Evolutionary conservation across 2,888 invertebrate species (phyloP).

Genomic region (Alsophila aescularia): DNA sequence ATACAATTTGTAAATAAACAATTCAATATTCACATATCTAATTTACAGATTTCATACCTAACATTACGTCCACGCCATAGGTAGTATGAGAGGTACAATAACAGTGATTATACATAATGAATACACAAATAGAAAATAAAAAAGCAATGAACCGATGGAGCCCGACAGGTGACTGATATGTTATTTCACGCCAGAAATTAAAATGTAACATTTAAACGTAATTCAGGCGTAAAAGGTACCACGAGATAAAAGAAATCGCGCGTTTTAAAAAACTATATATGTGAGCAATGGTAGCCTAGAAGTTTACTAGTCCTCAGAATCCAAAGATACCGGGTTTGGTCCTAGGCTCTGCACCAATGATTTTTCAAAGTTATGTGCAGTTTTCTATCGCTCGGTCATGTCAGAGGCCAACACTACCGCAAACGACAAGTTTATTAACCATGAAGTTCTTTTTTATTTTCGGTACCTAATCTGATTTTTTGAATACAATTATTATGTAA

Average conservation of each 20-base stretch:
- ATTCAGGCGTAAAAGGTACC: background rate
- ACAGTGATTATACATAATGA: background rate
- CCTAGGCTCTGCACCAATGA: no score
- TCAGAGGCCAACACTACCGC: no score
- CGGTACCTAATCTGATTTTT: no score
- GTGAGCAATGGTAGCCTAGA: no score
- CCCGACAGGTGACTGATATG: slow-evolving; percentile 62
- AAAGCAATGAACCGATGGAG: slow-evolving; percentile 36
- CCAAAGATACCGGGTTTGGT: no score
- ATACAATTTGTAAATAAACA: slow-evolving; percentile 84
- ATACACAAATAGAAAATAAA: slow-evolving; percentile 28
- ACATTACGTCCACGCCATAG: slow-evolving; percentile 60
- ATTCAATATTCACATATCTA: slow-evolving; percentile 81
- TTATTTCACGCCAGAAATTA: slow-evolving; percentile 49
- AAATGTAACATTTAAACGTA: slow-evolving; percentile 4
- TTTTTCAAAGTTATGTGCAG: no score
- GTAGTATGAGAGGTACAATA: slow-evolving; percentile 34
- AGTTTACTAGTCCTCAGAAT: no score
- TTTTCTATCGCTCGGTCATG: no score
- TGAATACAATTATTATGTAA: no score
- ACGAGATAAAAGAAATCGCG: slow-evolving; percentile 2
- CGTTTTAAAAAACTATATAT: no score
- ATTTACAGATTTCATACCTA: slow-evolving; percentile 72
- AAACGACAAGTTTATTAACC: no score
- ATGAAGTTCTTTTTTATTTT: no score